Conservation (phyloP, 1,140 invertebrate species). For the Sycophaga agraensis region DNA sequence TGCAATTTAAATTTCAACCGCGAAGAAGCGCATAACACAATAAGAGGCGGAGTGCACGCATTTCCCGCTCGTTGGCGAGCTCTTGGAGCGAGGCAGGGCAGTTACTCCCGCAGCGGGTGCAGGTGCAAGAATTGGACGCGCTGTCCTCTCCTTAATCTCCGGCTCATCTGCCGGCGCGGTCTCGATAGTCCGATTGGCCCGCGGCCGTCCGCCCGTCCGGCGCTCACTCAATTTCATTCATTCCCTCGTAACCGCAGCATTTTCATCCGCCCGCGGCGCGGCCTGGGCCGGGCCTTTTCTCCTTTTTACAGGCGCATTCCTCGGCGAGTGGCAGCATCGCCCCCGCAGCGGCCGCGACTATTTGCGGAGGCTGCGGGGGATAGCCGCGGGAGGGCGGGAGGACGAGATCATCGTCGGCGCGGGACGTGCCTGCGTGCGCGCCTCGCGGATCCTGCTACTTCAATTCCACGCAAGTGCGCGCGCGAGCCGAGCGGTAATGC, state of each 20-base stretch:
- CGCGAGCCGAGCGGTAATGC: constrained; percentile 3
- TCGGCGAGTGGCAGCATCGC: background rate
- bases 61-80: no score
- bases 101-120: background rate
- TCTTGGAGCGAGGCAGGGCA: background rate
- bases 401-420: background rate
- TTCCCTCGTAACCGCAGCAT: background rate
- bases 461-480: constrained; percentile 50
- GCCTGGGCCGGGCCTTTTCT: background rate
- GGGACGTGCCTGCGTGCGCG: constrained; percentile 42
- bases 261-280: background rate
- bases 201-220: no score
- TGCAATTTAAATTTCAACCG: no score
- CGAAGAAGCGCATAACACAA: no score
- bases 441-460: constrained; percentile 41
- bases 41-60: no score
- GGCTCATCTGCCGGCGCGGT: background rate
- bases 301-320: constrained; percentile 10
- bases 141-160: background rate
- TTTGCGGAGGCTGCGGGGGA: background rate
- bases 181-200: background rate
- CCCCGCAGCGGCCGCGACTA: background rate
- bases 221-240: constrained; percentile 1
- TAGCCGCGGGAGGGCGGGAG: background rate
- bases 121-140: constrained; percentile 11